Evolutionary conservation across 2,797 vertebrate species (phyloP), one percentile per base, ranked within the genome.

Genomic region (Poecilia picta): DNA sequence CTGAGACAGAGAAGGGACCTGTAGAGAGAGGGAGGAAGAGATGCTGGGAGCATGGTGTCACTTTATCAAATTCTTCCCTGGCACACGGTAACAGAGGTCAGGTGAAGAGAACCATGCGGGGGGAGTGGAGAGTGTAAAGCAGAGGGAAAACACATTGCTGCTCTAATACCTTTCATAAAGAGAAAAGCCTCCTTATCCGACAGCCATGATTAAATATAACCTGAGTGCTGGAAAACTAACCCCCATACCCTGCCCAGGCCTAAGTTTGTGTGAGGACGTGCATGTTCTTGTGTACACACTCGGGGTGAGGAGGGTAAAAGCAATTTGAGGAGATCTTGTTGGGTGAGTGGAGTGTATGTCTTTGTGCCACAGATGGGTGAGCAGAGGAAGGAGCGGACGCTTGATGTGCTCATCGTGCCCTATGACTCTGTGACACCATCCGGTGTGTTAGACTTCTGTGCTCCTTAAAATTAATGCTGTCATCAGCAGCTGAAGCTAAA

Each of bases 281-380:
- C 84, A 81, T 73, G 90, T 72, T 81, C 55, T 76, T 78, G 87
- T 88, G 89, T 91, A 85, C 88, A 88, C 89, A 85, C 57, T 15
- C 1, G 53, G 85, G 93, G 89, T 93, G 90, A 94, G 83, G 93
- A 96, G 96, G 94, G 95, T 95, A 95, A 96, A 97, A 97, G 96
- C 96, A 98, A 98, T 98, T 97, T 97, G 95, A 94, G 95, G 95
- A 96, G 96, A 95, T 97, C 96, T 96, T 96, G 96, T 95, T 95
- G 94, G 83, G 86, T 86, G 96, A 97, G 95, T 95, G 95, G 85
- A 91, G 91, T 89, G 86, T 88, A 87, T 90, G 89, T 90, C 92
- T 94, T 90, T 78, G 89, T 87, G 82, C 76, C 72, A 87, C 59
- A 25, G 3, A 45, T 53, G 72, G 80, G 64, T 39, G 49, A 76